Conservation (phyloP, 1,140 invertebrate genomes). For the Nasonia vitripennis region DNA sequence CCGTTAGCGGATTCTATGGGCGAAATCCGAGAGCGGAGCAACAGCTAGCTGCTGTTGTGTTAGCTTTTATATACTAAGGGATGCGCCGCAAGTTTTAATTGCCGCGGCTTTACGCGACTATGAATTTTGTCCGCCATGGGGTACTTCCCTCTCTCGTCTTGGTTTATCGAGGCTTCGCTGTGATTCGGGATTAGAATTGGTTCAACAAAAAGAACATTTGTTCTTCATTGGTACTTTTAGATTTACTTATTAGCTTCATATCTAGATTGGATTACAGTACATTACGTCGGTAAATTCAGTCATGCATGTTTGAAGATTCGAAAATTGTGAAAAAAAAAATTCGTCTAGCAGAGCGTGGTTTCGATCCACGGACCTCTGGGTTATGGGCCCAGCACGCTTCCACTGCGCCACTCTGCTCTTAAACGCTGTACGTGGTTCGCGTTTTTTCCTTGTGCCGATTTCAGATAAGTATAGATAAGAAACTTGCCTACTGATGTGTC, state of each 20-base stretch:
- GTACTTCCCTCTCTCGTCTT: neutral
- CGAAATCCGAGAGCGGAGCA: neutral
- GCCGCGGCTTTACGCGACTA: neutral
- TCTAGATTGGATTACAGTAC: too few relatives aligned
- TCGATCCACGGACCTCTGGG: conserved; percentile 98
- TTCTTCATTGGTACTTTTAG: too few relatives aligned
- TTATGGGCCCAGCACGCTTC: conserved; percentile 99
- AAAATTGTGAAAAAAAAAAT: neutral
- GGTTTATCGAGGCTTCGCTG: neutral
- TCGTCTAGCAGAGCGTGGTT: conserved; percentile 92
- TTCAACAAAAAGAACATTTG: too few relatives aligned
- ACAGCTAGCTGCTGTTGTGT: neutral
- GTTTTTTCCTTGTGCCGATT: too few relatives aligned
- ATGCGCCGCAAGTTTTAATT: conserved; percentile 34
- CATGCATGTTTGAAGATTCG: neutral
- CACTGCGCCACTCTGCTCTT: conserved; percentile 90
- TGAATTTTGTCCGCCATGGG: neutral
- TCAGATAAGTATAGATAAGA: too few relatives aligned
- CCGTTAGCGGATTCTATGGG: neutral
- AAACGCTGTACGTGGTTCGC: too few relatives aligned
- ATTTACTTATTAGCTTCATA: too few relatives aligned
- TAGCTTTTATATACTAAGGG: neutral
- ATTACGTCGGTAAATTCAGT: neutral
- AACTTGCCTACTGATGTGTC: too few relatives aligned
- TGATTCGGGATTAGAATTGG: neutral